Evolutionary conservation across 2,888 invertebrate species (phyloP), one percentile per base, ranked within the genome.

Genomic region (Phytoseiulus persimilis): DNA sequence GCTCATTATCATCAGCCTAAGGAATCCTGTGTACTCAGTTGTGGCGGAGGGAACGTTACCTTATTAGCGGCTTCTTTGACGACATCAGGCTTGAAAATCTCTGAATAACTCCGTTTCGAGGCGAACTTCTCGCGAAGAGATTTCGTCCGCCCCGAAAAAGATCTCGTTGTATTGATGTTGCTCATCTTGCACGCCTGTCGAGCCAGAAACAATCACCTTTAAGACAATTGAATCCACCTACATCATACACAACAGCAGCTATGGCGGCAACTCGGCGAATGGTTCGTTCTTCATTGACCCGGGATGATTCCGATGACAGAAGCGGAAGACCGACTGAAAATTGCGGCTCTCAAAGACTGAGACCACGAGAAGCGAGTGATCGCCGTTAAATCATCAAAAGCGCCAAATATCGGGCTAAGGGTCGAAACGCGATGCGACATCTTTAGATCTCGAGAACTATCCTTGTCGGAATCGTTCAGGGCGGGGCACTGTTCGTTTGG

Each of bases 91-190:
- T 91, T 91, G 90, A 91, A 92, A 18, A 91, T 91, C 87, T 92
- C 92, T 0, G 91, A 91, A 31, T 91, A 91, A 89, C 91, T 91
- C 45, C 92, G 90, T 89, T 92, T 92, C 32, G 92, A 91, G 39
- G 91, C 91, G 89, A 92, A 92, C 32, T 91, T 90, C 89, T 92
- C 91, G 31, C 92, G 89, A 1, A 92, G 90, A 14, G 92, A 92
- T 87, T 92, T 91, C 33, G 92, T 91, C 32, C 92, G 84, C 33
- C 91, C 90, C 18, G 90, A 90, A 28, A 90, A 87, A n/a, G 87
- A 87, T n/a, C 87, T 33, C 31, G 87, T 45, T 45, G 87, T 87
- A 33, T 87, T 87, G 11, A 87, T 87, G 87, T 87, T 87, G 33
- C 33, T 87, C 87, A 87, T 87, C 33, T 31, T 87, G 87, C 28